A percentile compares a stretch with the other conserved stretches of the same genome.
Conservation (phyloP, 2,113 vertebrate species). For the Poicephalus gulielmi region DNA sequence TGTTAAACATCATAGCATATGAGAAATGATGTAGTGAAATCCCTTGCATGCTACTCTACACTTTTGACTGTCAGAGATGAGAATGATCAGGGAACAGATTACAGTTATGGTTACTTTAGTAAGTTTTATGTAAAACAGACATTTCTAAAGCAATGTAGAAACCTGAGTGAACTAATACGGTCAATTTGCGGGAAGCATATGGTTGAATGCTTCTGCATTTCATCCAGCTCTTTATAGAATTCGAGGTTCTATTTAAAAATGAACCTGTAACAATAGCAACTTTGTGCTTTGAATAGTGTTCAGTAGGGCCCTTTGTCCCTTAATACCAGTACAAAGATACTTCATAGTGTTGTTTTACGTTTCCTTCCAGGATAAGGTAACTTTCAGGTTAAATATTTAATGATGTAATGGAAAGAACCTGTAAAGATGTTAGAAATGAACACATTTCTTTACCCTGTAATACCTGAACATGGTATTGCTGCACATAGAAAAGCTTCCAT, state of each 20-base stretch:
- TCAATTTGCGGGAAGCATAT: neutral
- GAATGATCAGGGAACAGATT: neutral
- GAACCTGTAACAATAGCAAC: neutral
- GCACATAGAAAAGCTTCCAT: neutral
- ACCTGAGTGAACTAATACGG: neutral
- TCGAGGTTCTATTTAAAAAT: constrained; percentile 8
- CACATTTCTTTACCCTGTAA: neutral
- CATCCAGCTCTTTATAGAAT: neutral
- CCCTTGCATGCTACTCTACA: neutral
- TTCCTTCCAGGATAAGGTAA: constrained; percentile 37
- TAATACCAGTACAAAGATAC: constrained; percentile 41
- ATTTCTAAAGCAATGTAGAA: neutral
- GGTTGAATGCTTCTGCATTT: neutral
- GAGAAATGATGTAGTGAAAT: neutral
- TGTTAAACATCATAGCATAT: accelerated
- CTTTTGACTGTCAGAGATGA: neutral
- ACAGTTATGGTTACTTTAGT: neutral
- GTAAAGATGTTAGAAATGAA: constrained; percentile 14
- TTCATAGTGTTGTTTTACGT: constrained; percentile 55
- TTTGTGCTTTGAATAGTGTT: neutral
- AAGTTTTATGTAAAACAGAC: neutral
- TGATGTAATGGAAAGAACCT: constrained; percentile 38
- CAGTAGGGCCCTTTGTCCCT: constrained; percentile 22
- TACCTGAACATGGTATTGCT: constrained; percentile 18
- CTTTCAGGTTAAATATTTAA: constrained; percentile 56